Evolutionary conservation across 2,888 invertebrate genomes (phyloP).

Genomic region (Nebria brevicollis): DNA sequence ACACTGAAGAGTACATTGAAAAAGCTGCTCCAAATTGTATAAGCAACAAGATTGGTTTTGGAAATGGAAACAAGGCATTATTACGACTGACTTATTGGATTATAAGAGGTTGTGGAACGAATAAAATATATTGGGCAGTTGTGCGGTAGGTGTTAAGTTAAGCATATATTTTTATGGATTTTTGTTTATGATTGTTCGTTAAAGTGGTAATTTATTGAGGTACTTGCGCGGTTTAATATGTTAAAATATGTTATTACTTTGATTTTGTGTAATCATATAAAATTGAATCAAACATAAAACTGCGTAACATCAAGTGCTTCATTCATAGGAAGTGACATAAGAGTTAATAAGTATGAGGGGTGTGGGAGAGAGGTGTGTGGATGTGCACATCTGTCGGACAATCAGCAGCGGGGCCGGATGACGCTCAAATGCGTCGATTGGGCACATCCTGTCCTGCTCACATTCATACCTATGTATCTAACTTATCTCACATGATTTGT

Average conservation of each 20-base stretch:
- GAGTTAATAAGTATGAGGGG: constrained; percentile 15
- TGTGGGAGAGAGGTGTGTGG: constrained; percentile 10
- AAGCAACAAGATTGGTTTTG: too few species aligned
- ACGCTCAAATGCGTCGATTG: constrained; percentile 58
- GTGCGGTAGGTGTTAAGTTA: too few species aligned
- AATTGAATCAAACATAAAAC: not conserved
- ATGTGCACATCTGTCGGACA: constrained; percentile 55
- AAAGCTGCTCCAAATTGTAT: too few species aligned
- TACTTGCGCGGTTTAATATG: not conserved
- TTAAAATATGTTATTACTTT: not conserved
- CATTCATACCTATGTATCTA: not conserved
- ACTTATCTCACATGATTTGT: constrained; percentile 11
- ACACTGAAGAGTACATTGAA: too few species aligned
- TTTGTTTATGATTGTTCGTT: too few species aligned
- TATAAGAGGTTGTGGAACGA: too few species aligned
- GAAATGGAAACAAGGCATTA: too few species aligned
- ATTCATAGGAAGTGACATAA: constrained; percentile 36
- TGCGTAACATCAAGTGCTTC: constrained; percentile 16
- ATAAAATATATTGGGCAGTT: too few species aligned
- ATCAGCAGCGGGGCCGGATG: constrained; percentile 57
- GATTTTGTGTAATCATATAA: not conserved
- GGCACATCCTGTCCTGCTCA: constrained; percentile 56
- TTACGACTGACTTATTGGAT: too few species aligned
- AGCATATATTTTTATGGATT: too few species aligned
- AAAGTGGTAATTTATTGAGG: too few species aligned